These are phyloP conservation scores for Limnephilus rhombicus DNA, from an alignment of 2,888 invertebrate species.

Conservation along the genomic window DNA sequence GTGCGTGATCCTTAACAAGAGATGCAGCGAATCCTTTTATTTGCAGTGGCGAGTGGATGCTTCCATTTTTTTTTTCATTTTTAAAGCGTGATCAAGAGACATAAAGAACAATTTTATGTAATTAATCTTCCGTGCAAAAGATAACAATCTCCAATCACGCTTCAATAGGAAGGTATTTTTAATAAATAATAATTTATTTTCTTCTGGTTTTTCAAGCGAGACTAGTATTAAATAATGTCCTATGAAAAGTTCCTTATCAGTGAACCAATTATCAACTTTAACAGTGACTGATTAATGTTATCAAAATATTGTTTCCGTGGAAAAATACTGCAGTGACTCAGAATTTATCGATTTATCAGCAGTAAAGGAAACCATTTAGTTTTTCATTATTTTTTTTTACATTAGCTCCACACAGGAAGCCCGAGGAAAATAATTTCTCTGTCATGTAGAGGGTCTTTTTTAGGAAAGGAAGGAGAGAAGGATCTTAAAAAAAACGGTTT, in stretches of 20 bases:
- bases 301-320: no score
- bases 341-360: neutral
- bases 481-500: no score
- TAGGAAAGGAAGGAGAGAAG: no score
- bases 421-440: no score
- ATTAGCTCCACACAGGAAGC: no score
- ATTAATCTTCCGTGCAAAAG: neutral
- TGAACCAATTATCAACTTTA: neutral
- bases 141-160: neutral
- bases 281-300: no score
- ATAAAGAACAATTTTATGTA: neutral
- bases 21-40: no score
- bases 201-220: no score
- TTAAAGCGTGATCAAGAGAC: neutral
- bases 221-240: neutral
- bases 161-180: neutral
- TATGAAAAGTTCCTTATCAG: neutral
- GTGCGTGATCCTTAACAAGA: neutral
- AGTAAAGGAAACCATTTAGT: neutral
- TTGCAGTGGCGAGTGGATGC: no score
- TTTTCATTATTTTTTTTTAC: neutral
- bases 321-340: neutral
- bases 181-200: neutral
- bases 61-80: neutral
- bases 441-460: no score